Evolutionary conservation across 2,888 invertebrate species (phyloP), one percentile per base, ranked within the genome.

Genomic region (Ptilodon capucinus): DNA sequence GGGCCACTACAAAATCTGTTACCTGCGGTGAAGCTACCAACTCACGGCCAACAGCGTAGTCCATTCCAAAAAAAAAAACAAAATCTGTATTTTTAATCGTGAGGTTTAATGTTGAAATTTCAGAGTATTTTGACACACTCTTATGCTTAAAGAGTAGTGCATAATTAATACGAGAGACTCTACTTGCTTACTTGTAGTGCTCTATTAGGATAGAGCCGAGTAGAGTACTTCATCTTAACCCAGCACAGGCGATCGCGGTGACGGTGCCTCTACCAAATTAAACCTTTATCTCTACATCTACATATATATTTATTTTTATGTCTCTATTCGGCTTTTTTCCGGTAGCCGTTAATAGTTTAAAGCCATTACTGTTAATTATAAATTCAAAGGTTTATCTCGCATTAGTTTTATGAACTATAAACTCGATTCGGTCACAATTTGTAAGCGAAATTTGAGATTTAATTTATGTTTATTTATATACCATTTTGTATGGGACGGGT

Each of bases 301-400:
- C 86, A 84, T 84, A 86, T 86, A 81, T 89, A 87, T 87, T 87
- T 86, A 89, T 86, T 89, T 87, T 89, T 81, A 90, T 86, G 89
- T 89, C 89, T 90, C 81, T 83, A 91, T 91, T 81, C 84, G 79
- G 73, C 77, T 80, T 81, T 74, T 84, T 88, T 87, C 87, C 89
- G 87, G 90, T 90, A 90, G 89, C 90, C 65, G 81, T 86, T 88
- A 89, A 88, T 88, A 90, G 89, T 88, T 84, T 77, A 74, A 79
- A 79, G 74, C 84, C 88, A 87, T 89, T 89, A 87, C 84, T 79
- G 87, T 83, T 86, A 86, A 89, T 89, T 90, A 87, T 86, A 84
- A 75, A 87, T 86, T 83, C 85, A 76, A 68, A 64, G 60, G 72
- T 79, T 84, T 84, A 86, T 88, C 85, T 86, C 77, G 66, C 81